These are phyloP conservation scores for Vireo altiloquus DNA, from an alignment of 2,113 vertebrate genomes.

Conservation along the genomic window DNA sequence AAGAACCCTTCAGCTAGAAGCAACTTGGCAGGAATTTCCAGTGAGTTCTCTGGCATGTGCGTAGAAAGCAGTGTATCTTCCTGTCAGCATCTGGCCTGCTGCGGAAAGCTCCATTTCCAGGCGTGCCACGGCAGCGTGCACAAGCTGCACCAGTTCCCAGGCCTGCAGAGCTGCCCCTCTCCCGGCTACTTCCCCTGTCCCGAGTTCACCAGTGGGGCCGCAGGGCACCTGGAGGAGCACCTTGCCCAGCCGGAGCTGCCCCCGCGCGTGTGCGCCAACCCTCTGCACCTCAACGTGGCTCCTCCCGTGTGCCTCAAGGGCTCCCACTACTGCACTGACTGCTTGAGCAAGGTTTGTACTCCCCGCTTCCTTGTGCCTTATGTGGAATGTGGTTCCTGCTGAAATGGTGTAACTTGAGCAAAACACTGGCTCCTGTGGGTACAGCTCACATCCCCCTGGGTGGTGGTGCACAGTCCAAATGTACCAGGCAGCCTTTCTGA, in stretches of 20 bases:
- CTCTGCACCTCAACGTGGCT: constrained; percentile 87
- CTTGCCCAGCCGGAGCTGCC: constrained; percentile 76
- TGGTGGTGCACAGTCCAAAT: not conserved
- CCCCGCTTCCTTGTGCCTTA: not conserved
- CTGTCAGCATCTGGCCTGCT: constrained; percentile 83
- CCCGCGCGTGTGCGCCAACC: constrained; percentile 83
- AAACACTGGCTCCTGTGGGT: rapidly evolving
- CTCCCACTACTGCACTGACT: constrained; percentile 88
- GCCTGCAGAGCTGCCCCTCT: constrained; percentile 74
- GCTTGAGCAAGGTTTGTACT: constrained; percentile 91
- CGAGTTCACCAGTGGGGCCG: constrained; percentile 76
- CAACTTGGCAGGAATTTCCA: constrained; percentile 55
- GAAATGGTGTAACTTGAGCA: not conserved
- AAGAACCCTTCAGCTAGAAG: constrained; percentile 71
- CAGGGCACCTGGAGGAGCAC: constrained; percentile 77
- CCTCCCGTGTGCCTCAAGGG: constrained; percentile 87
- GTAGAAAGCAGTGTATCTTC: constrained; percentile 73
- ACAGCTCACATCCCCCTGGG: rapidly evolving
- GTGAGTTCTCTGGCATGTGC: constrained; percentile 71
- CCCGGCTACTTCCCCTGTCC: constrained; percentile 82
- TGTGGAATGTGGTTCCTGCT: rapidly evolving
- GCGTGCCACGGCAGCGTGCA: constrained; percentile 70
- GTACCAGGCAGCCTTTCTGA: not conserved
- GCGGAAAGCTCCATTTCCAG: constrained; percentile 80
- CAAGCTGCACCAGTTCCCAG: constrained; percentile 74